Evolutionary conservation across 1,140 invertebrate genomes (phyloP).

Genomic region (Drosophila nasuta): DNA sequence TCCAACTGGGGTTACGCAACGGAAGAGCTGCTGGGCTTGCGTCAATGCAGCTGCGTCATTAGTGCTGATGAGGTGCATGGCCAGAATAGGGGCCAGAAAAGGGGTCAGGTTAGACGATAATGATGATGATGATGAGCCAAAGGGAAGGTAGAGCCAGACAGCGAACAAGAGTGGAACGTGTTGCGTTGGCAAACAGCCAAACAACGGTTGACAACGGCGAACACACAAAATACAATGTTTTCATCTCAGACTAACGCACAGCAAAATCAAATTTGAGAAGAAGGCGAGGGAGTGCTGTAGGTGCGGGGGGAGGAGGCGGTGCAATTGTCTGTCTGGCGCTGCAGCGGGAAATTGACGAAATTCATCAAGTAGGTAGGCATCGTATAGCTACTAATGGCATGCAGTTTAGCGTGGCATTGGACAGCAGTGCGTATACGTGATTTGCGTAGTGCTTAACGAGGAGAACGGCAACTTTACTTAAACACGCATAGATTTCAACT

Average conservation of each 20-base stretch:
- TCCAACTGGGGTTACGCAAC: background rate
- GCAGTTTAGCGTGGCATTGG: conserved; percentile 38
- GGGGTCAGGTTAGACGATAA: background rate
- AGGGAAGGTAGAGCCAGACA: background rate
- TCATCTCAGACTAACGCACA: conserved; percentile 19
- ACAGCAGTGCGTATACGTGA: conserved; percentile 69
- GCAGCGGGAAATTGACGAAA: conserved; percentile 65
- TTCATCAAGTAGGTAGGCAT: conserved; percentile 54
- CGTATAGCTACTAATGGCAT: conserved; percentile 46
- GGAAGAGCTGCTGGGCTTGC: conserved; percentile 48
- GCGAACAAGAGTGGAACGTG: conserved; percentile 28
- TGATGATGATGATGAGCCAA: background rate
- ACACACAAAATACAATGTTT: conserved; percentile 42
- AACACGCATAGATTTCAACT: conserved; percentile 34
- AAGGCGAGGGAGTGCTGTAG: conserved; percentile 16
- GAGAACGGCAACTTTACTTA: background rate
- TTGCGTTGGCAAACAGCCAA: conserved; percentile 47
- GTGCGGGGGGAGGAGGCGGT: background rate
- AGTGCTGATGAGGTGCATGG: conserved; percentile 70
- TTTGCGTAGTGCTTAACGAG: conserved; percentile 41
- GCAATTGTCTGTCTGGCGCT: conserved; percentile 39
- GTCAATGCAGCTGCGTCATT: conserved; percentile 76
- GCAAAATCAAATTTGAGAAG: conserved; percentile 43
- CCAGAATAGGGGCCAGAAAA: conserved; percentile 11
- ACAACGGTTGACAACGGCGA: conserved; percentile 10